Conservation (phyloP, 2,888 invertebrate genomes). For the Euclidia mi region DNA sequence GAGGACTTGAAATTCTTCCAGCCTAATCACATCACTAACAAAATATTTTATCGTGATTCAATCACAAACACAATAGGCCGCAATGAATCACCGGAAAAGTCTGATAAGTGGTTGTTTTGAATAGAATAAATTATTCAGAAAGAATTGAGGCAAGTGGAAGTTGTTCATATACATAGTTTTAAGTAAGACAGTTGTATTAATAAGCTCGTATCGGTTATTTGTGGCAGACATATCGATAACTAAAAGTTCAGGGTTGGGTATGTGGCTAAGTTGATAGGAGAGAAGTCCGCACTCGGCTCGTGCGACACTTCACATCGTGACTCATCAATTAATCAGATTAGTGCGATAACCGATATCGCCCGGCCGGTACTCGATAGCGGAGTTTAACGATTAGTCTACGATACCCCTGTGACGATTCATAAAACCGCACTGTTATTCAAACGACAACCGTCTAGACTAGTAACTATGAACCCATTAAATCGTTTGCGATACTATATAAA, state of each 20-base stretch:
- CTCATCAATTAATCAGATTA: constrained; percentile 85
- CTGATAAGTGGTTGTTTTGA: constrained; percentile 34
- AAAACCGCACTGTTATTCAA: constrained; percentile 32
- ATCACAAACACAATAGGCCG: constrained; percentile 39
- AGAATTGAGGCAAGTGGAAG: constrained; percentile 17
- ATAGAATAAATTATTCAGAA: constrained; percentile 43
- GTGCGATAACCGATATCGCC: constrained; percentile 75
- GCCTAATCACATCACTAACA: constrained; percentile 30
- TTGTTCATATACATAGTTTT: background rate
- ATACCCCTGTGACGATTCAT: constrained; percentile 44
- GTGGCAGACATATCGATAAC: constrained; percentile 49
- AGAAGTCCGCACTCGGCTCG: constrained; percentile 56
- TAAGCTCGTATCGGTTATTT: constrained; percentile 28
- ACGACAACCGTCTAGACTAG: constrained; percentile 40
- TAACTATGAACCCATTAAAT: constrained; percentile 29
- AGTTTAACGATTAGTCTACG: constrained; percentile 54
- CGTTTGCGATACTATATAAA: constrained; percentile 19
- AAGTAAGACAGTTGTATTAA: background rate
- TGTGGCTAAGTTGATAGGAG: constrained; percentile 61
- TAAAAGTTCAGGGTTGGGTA: constrained; percentile 64
- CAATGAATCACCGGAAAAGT: constrained; percentile 50
- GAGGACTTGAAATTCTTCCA: background rate
- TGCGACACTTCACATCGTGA: constrained; percentile 66
- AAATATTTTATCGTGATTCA: constrained; percentile 48
- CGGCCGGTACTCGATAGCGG: constrained; percentile 59